Base-by-base conservation (phyloP, 92 coral and sea anemone species). In the Actinernus sp. region DNA sequence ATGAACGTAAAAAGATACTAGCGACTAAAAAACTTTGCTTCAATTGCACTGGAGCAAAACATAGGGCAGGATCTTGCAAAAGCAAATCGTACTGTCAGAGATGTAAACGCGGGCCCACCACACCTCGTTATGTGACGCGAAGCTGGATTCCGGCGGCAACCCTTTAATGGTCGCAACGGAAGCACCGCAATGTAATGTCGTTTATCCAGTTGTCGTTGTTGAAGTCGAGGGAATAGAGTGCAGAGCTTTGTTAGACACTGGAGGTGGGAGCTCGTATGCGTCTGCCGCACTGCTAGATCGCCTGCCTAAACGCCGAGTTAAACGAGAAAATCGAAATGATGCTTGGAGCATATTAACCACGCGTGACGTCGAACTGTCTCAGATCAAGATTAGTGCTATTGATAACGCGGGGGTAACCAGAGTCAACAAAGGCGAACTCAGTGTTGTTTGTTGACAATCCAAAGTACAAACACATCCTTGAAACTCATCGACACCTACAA, bases 61-160 rank as follows among this genome's bases (percentile, higher is more conserved):
- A 78, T 47, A 61, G 76, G 28, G 86, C 86, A 7, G 76, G 49
- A 17, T 67, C 72, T 34, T 85, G 92, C 63, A 58, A 63, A 40
- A 80, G 81, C 38, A 80, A 68, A 68, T 48, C 74, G 26, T 26
- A 58, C 6, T 84, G 90, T 41, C 78, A 70, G 31, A 76, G 29
- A 31, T 84, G 90, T 27, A 71, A 34, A 10, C 49, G 28, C 29
- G 59, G 61, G 32, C 79, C 71, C 43, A 82, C 78, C 74, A 85
- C 86, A 9, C 71, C 92, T 81, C 76, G 6, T 74, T 87, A 48
- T 80, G 88, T 68, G n/a, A n/a, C n/a, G n/a, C n/a, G n/a, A n/a
- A n/a, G n/a, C n/a, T n/a, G n/a, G n/a, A n/a, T n/a, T n/a, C n/a
- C n/a, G n/a, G n/a, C n/a, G n/a, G n/a, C n/a, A n/a, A n/a, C n/a